Base-by-base conservation (phyloP, 2,888 invertebrate genomes). In the Eupeodes luniger region DNA sequence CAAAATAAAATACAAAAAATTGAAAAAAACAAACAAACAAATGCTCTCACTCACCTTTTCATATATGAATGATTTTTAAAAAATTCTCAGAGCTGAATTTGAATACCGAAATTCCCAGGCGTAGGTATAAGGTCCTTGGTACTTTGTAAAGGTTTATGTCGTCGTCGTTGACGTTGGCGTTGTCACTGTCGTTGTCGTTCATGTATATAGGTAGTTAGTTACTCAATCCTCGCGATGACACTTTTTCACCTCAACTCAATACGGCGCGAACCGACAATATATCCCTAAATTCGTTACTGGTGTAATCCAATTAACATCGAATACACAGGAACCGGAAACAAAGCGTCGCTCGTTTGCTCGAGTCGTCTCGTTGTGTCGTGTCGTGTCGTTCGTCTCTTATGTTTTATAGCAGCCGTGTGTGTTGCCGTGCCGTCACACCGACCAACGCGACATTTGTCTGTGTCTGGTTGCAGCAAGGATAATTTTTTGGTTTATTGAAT, bases 1-100 rank as follows among this genome's bases (percentile, higher is more conserved):
- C 5, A 16, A 51, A 34, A 47, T 27, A 74, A 12, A 49, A 9
- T 44, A 12, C 4, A 40, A 34, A 51, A 11, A 66, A 51, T 27
- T 12, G 36, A 40, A 67, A 40, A 40, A 57, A 59, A 44, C 11
- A 36, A 12, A 27, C 27, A 27, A 40, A 53, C 0, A 57, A 67
- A n/a, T 49, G 27, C 14, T 27, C 27, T 27, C 64, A 87, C 87
- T 87, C 70, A 87, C 87, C 83, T 83, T 70, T 80, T 87, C 87
- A 87, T 87, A 49, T 66, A 14, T 40, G 40, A 55, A 49, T 66
- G 57, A 80, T 83, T 27, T 27, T 66, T 47, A 57, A 74, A 83
- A 76, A 36, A 27, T 53, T 55, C 76, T 83, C 86, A 80, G 83
- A 69, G 83, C 75, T 77, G 67, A 77, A 59, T 77, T 72, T 87